Conservation (phyloP, 2,888 invertebrate genomes). For the Aporophyla nigra region DNA sequence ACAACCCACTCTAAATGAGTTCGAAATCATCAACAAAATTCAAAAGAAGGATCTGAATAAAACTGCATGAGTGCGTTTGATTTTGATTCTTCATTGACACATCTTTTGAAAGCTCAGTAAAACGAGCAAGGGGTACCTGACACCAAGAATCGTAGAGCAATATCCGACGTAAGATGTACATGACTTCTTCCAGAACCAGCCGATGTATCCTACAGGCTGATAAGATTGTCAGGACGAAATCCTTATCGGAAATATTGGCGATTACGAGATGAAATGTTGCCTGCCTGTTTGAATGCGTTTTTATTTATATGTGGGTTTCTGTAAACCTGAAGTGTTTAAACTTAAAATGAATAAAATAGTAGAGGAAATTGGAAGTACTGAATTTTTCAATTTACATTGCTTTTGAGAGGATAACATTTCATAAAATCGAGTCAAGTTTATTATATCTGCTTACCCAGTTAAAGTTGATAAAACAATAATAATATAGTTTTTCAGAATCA, state of each 20-base stretch:
- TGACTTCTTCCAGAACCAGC: conserved; percentile 29
- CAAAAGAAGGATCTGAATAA: not conserved
- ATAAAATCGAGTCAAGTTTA: no score
- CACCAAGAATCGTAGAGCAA: conserved; percentile 63
- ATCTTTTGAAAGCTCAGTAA: conserved; percentile 31
- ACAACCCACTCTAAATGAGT: no score
- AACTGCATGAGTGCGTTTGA: not conserved
- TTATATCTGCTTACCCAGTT: no score
- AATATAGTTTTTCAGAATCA: no score
- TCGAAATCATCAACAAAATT: not conserved
- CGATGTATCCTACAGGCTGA: conserved; percentile 46
- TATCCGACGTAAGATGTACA: conserved; percentile 66
- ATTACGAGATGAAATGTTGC: conserved; percentile 1
- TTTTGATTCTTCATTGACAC: no score
- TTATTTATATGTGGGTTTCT: not conserved
- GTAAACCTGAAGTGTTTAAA: no score
- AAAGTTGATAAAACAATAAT: no score
- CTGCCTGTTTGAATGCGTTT: conserved; percentile 12
- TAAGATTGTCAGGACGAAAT: conserved; percentile 15
- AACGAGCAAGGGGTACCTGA: conserved; percentile 32
- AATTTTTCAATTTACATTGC: no score
- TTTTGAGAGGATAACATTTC: no score
- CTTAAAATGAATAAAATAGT: no score
- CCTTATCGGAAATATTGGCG: conserved; percentile 35
- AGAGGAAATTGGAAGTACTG: no score